These are phyloP conservation scores for Popillia japonica DNA, from an alignment of 1,140 invertebrate genomes.

Conservation along the genomic window DNA sequence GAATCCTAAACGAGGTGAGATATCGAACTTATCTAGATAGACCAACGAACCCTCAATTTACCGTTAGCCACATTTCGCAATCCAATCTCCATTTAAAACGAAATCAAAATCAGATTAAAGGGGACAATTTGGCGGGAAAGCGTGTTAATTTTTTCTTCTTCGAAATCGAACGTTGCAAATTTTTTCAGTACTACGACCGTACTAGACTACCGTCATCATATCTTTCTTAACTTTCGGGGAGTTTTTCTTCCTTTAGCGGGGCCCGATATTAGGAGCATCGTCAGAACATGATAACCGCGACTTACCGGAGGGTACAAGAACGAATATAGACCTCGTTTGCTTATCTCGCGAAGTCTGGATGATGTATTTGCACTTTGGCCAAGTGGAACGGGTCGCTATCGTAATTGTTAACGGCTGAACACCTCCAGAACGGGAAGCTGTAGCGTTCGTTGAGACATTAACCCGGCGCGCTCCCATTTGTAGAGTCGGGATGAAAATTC, in stretches of 20 bases:
- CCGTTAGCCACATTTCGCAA: neutral
- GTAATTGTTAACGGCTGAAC: slow-evolving; percentile 33
- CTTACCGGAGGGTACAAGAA: neutral
- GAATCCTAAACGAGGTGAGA: neutral
- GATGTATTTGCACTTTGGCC: slow-evolving; percentile 13
- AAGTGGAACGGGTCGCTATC: slow-evolving; percentile 15
- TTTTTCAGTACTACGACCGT: neutral
- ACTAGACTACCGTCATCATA: neutral
- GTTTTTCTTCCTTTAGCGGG: neutral
- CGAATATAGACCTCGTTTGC: slow-evolving; percentile 19
- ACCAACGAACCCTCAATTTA: neutral
- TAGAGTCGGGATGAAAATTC: neutral
- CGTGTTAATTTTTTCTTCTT: neutral
- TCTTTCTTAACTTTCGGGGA: neutral
- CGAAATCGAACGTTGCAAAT: neutral
- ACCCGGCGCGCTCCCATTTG: neutral
- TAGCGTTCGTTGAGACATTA: neutral
- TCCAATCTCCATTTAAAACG: neutral
- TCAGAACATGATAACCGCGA: neutral
- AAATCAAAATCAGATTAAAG: slow-evolving; percentile 17
- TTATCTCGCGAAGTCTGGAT: slow-evolving; percentile 6
- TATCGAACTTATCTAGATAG: neutral
- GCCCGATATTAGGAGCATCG: neutral
- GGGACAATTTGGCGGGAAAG: neutral
- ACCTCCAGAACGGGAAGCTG: neutral